These are phyloP conservation scores for Coelopa frigida DNA, from an alignment of 1,140 invertebrate genomes.

Conservation along the genomic window DNA sequence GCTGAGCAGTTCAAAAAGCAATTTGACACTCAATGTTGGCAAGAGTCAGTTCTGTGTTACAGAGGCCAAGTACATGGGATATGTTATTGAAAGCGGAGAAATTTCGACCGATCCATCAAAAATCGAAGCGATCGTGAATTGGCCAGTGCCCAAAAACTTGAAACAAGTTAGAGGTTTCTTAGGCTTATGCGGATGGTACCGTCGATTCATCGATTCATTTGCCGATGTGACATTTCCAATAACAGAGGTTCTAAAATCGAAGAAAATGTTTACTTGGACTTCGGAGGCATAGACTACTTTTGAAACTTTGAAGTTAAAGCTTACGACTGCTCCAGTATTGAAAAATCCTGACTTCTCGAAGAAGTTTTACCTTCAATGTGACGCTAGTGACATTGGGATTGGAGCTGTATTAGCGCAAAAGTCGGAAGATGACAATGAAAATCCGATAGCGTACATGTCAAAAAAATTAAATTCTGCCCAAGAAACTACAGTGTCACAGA, in stretches of 20 bases:
- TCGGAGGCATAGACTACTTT: not conserved
- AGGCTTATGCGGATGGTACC: conserved; percentile 16
- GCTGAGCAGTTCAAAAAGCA: conserved; percentile 30
- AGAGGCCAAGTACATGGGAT: conserved; percentile 18
- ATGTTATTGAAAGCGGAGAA: conserved; percentile 14
- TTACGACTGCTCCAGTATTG: conserved; percentile 18
- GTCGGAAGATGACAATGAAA: conserved; percentile 16
- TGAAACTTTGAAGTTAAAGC: not conserved
- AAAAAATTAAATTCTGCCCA: conserved; percentile 15
- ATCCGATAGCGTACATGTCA: conserved; percentile 35
- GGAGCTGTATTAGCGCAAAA: conserved; percentile 36
- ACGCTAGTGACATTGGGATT: conserved; percentile 32
- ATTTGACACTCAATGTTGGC: conserved; percentile 45
- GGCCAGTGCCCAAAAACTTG: conserved; percentile 14
- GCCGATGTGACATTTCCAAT: conserved; percentile 7
- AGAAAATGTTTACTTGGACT: conserved; percentile 8
- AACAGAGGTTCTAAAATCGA: conserved; percentile 10
- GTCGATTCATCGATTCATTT: conserved; percentile 16
- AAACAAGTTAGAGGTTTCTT: conserved; percentile 15
- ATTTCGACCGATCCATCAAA: conserved; percentile 21
- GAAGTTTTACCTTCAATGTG: too few species aligned
- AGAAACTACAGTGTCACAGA: too few species aligned
- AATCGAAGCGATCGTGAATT: conserved; percentile 19
- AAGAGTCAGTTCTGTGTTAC: conserved; percentile 44
- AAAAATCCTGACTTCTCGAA: too few species aligned